These are phyloP conservation scores for Suillia variegata DNA, from an alignment of 2,888 invertebrate genomes.

Conservation along the genomic window DNA sequence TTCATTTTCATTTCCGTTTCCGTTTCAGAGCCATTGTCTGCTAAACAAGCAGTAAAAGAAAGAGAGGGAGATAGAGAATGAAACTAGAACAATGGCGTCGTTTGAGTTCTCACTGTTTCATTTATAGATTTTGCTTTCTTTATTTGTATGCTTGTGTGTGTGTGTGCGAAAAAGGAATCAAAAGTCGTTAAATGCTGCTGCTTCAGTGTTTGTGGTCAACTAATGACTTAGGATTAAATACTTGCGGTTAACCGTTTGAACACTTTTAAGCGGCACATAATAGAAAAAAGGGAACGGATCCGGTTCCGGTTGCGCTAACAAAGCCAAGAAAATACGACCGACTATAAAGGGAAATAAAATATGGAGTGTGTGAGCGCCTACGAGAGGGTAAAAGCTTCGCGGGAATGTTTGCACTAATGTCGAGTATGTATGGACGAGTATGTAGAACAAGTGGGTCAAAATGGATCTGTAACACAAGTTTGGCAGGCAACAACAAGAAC, in stretches of 20 bases:
- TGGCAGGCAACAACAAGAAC: background rate
- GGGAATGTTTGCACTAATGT: too few relatives aligned
- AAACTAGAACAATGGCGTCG: too few relatives aligned
- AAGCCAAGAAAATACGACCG: background rate
- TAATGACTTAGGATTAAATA: background rate
- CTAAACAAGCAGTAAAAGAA: too few relatives aligned
- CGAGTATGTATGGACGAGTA: background rate
- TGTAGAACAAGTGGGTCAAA: background rate
- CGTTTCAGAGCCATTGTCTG: background rate
- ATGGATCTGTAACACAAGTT: background rate
- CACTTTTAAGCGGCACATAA: background rate
- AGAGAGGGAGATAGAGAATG: too few relatives aligned
- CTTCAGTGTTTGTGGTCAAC: background rate
- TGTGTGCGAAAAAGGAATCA: background rate
- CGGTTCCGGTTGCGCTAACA: background rate
- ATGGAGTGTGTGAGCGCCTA: background rate
- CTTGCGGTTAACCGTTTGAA: constrained; percentile 5
- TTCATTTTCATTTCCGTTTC: background rate
- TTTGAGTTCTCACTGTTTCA: too few relatives aligned
- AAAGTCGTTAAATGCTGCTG: background rate
- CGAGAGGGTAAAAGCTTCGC: too few relatives aligned
- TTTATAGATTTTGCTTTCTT: too few relatives aligned
- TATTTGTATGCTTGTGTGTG: too few relatives aligned
- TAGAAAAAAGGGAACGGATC: background rate
- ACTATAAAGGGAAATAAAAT: background rate